Conservation (phyloP, 23 tunicate genomes). For the Diplosoma virens region DNA sequence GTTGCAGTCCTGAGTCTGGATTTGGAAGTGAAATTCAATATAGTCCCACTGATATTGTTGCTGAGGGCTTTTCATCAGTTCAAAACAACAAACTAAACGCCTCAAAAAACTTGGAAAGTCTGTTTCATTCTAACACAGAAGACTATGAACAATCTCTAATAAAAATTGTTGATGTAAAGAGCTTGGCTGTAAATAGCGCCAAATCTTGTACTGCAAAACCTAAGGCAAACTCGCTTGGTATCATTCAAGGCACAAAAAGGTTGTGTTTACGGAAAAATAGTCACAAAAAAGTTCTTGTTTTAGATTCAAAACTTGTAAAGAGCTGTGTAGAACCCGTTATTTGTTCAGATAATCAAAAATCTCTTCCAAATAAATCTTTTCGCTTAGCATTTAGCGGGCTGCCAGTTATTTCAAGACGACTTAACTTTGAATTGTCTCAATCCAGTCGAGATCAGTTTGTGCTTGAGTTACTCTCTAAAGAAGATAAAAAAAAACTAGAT, state of each 20-base stretch:
- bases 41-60: slow-evolving; percentile 10
- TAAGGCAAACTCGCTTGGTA: too few relatives aligned
- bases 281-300: neutral
- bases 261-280: neutral
- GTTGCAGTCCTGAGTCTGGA: slow-evolving; percentile 64
- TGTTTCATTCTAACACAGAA: neutral
- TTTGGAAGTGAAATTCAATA: slow-evolving; percentile 70
- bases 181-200: neutral
- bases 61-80: neutral
- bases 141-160: neutral
- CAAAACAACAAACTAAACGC: neutral
- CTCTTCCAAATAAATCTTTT: too few relatives aligned
- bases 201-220: neutral
- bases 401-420: slow-evolving; percentile 5
- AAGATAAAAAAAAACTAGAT: neutral
- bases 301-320: neutral
- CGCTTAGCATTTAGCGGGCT: slow-evolving; percentile 21
- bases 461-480: neutral
- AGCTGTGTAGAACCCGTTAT: too few relatives aligned
- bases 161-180: slow-evolving; percentile 9
- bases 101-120: neutral
- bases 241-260: neutral
- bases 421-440: neutral
- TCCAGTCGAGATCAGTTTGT: neutral
- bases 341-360: too few relatives aligned